A percentile compares a stretch with the other conserved stretches of the same genome.
Conservation (phyloP, 1,140 invertebrate genomes). For the Globodera rostochiensis region DNA sequence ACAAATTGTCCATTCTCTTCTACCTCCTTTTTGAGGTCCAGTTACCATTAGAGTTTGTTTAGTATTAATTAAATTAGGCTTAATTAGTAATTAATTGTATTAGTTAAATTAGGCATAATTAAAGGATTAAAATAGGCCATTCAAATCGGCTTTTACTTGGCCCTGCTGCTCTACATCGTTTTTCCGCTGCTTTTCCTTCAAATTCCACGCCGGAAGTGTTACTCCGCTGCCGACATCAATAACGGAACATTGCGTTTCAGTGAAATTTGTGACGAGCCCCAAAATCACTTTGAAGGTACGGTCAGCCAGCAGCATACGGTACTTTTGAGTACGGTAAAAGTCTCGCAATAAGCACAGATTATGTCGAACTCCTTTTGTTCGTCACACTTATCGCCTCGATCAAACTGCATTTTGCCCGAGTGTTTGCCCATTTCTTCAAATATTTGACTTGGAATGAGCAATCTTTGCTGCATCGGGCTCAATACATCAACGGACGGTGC, state of each 20-base stretch:
- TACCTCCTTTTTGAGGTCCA: conserved; percentile 43
- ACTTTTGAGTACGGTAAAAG: neutral
- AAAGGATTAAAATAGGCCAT: conserved; percentile 12
- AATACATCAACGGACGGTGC: conserved; percentile 40
- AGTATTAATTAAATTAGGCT: conserved; percentile 18
- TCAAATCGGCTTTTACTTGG: conserved; percentile 43
- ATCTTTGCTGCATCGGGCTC: conserved; percentile 17
- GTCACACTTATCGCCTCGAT: conserved; percentile 15
- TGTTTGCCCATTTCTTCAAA: conserved; percentile 38
- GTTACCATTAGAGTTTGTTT: neutral
- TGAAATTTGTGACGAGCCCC: conserved; percentile 11
- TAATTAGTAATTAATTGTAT: no score
- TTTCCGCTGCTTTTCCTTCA: conserved; percentile 31
- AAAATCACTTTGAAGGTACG: neutral
- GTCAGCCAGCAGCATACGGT: neutral
- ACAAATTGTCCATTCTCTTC: conserved; percentile 36
- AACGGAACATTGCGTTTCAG: conserved; percentile 1
- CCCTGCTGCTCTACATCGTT: conserved; percentile 33
- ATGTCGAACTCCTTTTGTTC: conserved; percentile 31
- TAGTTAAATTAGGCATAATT: no score
- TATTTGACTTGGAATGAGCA: conserved; percentile 38
- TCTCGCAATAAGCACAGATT: neutral
- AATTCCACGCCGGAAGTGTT: conserved; percentile 18
- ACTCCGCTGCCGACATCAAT: neutral
- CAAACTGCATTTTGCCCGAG: conserved; percentile 34